Conservation (phyloP, 2,888 invertebrate genomes). For the Drosophila pseudotalamancana region DNA sequence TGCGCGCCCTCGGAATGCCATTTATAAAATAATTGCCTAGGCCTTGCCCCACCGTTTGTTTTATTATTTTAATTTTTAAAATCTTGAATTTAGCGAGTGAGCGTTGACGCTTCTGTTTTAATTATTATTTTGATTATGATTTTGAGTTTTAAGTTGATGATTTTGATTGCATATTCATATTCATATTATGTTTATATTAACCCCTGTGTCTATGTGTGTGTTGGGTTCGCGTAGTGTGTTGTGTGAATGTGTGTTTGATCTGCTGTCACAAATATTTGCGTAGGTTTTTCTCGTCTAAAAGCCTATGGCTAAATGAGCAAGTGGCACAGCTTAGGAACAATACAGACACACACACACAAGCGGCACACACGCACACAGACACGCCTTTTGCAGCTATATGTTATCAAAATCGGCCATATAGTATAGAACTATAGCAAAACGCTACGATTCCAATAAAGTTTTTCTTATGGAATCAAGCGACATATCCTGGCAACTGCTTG, state of each 20-base stretch:
- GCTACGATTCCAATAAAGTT: slow-evolving; percentile 25
- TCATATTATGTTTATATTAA: slow-evolving; percentile 53
- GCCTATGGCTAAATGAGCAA: slow-evolving; percentile 81
- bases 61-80: slow-evolving; percentile 44
- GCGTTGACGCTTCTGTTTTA: slow-evolving; percentile 52
- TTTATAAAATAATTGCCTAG: slow-evolving; percentile 70
- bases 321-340: slow-evolving; percentile 40
- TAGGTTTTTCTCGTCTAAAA: slow-evolving; percentile 82
- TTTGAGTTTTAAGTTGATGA: slow-evolving; percentile 44
- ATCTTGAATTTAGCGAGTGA: slow-evolving; percentile 52
- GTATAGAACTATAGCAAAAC: slow-evolving; percentile 56
- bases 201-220: slow-evolving; percentile 12
- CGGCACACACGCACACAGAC: slow-evolving; percentile 6
- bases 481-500: slow-evolving; percentile 53
- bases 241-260: slow-evolving; percentile 26
- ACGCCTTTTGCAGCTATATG: slow-evolving; percentile 49
- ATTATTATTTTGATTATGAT: slow-evolving; percentile 45
- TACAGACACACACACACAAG: slow-evolving; percentile 4
- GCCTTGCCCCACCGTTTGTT: slow-evolving; percentile 81
- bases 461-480: slow-evolving; percentile 25
- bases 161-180: slow-evolving; percentile 51
- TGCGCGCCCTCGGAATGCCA: slow-evolving; percentile 55
- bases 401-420: slow-evolving; percentile 68
- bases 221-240: slow-evolving; percentile 2
- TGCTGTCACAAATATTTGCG: slow-evolving; percentile 75